Percentiles rank a stretch among this genome's conserved stretches.
These are phyloP conservation scores for Mnemiopsis leidyi DNA, from an alignment of 37 sponge, comb jelly and placozoan species.

Conservation along the genomic window DNA sequence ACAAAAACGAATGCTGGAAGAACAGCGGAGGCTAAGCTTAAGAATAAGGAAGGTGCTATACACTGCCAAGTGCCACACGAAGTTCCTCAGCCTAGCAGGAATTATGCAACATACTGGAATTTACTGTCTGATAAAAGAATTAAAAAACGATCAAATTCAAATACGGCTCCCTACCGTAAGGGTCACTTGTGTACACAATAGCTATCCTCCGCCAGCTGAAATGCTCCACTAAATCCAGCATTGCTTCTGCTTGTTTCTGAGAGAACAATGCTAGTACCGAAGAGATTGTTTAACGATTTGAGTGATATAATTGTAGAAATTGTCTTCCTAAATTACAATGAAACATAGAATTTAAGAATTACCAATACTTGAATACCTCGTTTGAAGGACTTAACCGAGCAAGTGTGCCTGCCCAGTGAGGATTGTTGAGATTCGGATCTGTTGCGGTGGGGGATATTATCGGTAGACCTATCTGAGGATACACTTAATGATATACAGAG, in stretches of 20 bases:
- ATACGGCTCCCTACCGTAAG: neutral
- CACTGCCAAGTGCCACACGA: too few species aligned
- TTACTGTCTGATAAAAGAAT: too few species aligned
- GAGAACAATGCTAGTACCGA: neutral
- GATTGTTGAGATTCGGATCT: neutral
- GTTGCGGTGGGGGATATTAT: conserved; percentile 6
- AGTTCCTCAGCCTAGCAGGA: too few species aligned
- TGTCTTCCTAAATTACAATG: neutral
- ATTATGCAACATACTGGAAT: too few species aligned
- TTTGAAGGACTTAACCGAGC: neutral
- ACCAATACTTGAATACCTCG: neutral
- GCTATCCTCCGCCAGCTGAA: neutral
- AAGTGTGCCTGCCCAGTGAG: neutral
- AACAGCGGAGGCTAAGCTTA: too few species aligned
- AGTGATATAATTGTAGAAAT: neutral
- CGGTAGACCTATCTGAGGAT: neutral
- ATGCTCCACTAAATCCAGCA: neutral
- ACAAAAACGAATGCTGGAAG: too few species aligned
- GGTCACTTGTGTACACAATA: neutral
- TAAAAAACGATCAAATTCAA: too few species aligned
- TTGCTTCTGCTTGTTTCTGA: conserved; percentile 16
- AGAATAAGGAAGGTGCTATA: too few species aligned
- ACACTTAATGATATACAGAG: too few species aligned
- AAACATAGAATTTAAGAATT: too few species aligned
- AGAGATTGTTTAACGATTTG: neutral